Evolutionary conservation across 2,888 invertebrate genomes (phyloP), one percentile per base, ranked within the genome.

Genomic region (Hedychridium roseum): DNA sequence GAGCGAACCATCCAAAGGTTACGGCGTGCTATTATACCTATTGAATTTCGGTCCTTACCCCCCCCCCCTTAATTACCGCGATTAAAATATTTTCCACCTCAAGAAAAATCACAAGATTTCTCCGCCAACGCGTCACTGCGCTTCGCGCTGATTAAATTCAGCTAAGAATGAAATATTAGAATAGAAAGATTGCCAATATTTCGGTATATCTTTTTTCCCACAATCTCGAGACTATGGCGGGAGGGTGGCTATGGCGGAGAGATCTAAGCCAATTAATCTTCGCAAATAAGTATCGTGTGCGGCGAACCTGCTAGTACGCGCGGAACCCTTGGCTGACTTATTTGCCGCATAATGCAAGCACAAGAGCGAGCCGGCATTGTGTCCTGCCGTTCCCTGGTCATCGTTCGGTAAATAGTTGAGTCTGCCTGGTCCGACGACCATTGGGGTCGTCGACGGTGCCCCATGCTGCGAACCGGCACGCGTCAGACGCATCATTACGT

Each of bases 401-500:
- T 60, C 54, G 59, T 44, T 54, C 53, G 54, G 60, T 61, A 67
- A 67, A 72, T 69, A 68, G 71, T 68, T 62, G 51, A 67, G 64
- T 54, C 54, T 51, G 53, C 51, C 46, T 50, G 57, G 44, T 42
- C 43, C n/a, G n/a, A 34, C 39, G 57, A 53, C 51, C 48, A 40
- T 47, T 53, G 55, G 57, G 56, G 44, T 32, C 56, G 46, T 40
- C 59, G 48, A 51, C 56, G 56, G 55, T 54, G 49, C 62, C 71
- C 69, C 70, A 57, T 56, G 71, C 74, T 71, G 76, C 43, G 78
- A 70, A 54, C 64, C 60, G 77, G 68, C 78, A 78, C 78, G 78
- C 76, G 78, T 70, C 73, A 65, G 70, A n/a, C 60, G 70, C 78
- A 72, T 78, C 78, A 78, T 78, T 78, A 78, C 67, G 70, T 54